Conservation (phyloP, 2,113 vertebrate genomes). For the Diadophis punctatus region DNA sequence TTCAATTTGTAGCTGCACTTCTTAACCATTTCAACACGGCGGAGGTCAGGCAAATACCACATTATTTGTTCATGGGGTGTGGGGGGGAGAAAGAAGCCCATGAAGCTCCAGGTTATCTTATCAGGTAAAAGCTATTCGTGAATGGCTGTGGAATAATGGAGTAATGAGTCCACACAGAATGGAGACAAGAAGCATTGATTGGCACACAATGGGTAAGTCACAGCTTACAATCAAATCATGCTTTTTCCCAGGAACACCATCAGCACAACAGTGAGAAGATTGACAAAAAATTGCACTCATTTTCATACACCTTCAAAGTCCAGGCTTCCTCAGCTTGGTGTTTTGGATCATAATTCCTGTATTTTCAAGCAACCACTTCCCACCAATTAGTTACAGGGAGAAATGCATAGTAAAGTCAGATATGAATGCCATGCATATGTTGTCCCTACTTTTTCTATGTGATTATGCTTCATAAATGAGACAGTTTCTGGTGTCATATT, state of each 20-base stretch:
- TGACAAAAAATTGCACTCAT: background rate
- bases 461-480: background rate
- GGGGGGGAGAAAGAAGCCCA: background rate
- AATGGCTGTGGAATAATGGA: background rate
- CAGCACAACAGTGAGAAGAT: background rate
- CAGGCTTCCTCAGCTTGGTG: background rate
- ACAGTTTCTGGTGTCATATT: background rate
- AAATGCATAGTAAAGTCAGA: background rate
- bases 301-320: background rate
- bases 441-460: background rate
- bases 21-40: background rate
- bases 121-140: background rate
- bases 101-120: background rate
- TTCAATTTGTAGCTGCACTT: fast-evolving
- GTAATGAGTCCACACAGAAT: background rate
- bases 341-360: background rate
- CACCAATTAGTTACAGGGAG: background rate
- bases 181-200: background rate
- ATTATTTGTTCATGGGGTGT: background rate
- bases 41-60: background rate
- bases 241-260: background rate
- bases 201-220: background rate
- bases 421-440: background rate
- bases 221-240: background rate
- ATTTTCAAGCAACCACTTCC: background rate